phyloP scores from a whole-genome alignment of 1,140 invertebrate genomes.

The Drosophila prosaltans region DNA sequence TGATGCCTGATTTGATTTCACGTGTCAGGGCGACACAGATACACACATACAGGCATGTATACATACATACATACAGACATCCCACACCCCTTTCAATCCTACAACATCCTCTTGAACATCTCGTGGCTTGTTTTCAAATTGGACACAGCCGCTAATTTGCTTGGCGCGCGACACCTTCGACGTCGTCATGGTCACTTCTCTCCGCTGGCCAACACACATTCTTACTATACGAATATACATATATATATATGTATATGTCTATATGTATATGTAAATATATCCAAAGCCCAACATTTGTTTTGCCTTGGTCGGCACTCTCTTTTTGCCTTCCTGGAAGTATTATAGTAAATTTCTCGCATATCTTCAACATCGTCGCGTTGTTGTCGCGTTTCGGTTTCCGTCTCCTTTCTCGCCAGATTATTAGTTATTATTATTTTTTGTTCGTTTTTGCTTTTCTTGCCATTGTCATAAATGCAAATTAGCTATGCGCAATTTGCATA shows the following conservation, averaged over 20 bases:
- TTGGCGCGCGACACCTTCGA: conserved; percentile 74
- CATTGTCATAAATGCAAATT: conserved; percentile 75
- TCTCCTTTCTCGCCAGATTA: conserved; percentile 57
- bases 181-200: conserved; percentile 69
- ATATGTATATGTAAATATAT: conserved; percentile 23
- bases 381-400: conserved; percentile 52
- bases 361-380: conserved; percentile 54
- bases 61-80: conserved; percentile 3
- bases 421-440: conserved; percentile 74
- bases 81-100: background rate
- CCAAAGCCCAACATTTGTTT: conserved; percentile 54
- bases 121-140: conserved; percentile 72
- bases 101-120: conserved; percentile 32
- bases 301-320: conserved; percentile 55
- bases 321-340: conserved; percentile 76
- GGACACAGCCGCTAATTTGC: conserved; percentile 78
- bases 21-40: conserved; percentile 60
- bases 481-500: conserved; percentile 77
- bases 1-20: conserved; percentile 81
- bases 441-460: conserved; percentile 25
- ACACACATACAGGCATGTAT: conserved; percentile 20
- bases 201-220: conserved; percentile 49
- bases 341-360: conserved; percentile 80
- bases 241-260: background rate
- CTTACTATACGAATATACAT: background rate